Evolutionary conservation across 1,140 invertebrate genomes (phyloP), one percentile per base, ranked within the genome.

Genomic region (Solenopsis invicta): DNA sequence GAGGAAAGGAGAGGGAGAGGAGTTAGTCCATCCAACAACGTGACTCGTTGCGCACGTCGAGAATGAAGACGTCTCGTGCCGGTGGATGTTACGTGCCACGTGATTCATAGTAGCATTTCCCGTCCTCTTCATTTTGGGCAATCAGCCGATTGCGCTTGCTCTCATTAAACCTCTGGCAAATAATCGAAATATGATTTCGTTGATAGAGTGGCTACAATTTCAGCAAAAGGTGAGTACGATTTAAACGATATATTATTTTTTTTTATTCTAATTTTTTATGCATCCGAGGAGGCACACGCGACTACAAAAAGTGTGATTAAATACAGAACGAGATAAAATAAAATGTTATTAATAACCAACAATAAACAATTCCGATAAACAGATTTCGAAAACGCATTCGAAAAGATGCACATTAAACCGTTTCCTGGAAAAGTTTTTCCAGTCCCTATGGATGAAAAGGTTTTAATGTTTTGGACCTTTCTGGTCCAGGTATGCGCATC

Each of bases 401-500:
- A 34, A 72, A 29, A 37, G 29, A 5, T 0, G 13, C 4, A 74
- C 0, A 16, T 52, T 13, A 18, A 13, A 4, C 2, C 8, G 24
- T 81, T 87, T 82, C 16, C 77, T 50, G 13, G 13, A 41, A 29
- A 61, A 86, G 74, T 86, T 90, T 90, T 62, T 1, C 86, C 89
- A 72, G 59, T 59, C 50, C 12, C 74, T 67, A 72, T 41, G 16
- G 59, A 56, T 66, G 66, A 85, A 69, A 69, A 62, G 48, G 37
- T 45, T 56, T 67, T 45, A 34, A 13, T 16, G 45, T 87, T 77
- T 80, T 69, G 62, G 85, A 45, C 61, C 67, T 48, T 80, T 67
- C 74, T 52, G 18, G 34, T 1, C 59, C 91, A 93, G 93, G 92
- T 92, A 93, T 92, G 86, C 89, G 87, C 88, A 78, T 69, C 62